Conservation (phyloP, 1,140 invertebrate species). For the Scaptomyza graminum region DNA sequence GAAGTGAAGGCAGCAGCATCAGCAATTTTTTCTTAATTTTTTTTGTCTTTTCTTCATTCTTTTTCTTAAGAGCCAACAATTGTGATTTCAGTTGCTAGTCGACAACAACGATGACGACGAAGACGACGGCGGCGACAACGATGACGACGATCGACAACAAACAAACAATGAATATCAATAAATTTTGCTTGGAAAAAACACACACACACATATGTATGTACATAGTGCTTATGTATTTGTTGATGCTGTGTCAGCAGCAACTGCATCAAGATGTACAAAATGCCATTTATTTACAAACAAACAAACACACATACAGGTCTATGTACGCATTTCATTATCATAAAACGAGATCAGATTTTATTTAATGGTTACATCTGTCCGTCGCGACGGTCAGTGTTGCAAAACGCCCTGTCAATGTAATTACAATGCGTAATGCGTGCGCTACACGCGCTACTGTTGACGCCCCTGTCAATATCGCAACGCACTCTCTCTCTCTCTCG, state of each 20-base stretch:
- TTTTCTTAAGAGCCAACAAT: constrained; percentile 42
- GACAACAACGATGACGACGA: constrained; percentile 23
- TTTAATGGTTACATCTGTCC: constrained; percentile 59
- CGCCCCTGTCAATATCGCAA: constrained; percentile 39
- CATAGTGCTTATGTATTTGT: constrained; percentile 17
- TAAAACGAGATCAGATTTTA: constrained; percentile 56
- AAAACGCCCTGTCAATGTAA: constrained; percentile 40
- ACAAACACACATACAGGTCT: background rate
- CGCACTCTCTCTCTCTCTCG: constrained; percentile 19
- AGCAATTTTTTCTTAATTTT: constrained; percentile 34
- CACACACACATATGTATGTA: constrained; percentile 15
- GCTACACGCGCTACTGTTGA: constrained; percentile 56
- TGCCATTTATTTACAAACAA: constrained; percentile 31
- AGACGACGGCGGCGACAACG: constrained; percentile 34
- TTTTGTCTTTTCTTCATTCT: constrained; percentile 12
- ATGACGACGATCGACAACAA: constrained; percentile 51
- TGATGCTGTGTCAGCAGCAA: constrained; percentile 45
- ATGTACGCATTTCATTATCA: constrained; percentile 55
- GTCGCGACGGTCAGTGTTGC: constrained; percentile 46
- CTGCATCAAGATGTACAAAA: constrained; percentile 50
- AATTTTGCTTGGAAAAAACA: constrained; percentile 58
- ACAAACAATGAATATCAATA: constrained; percentile 67
- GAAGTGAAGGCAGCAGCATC: constrained; percentile 62
- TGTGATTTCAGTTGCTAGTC: constrained; percentile 51
- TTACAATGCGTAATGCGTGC: constrained; percentile 46